Conservation (phyloP, 2,888 invertebrate species). For the Drosophila sordidula region DNA sequence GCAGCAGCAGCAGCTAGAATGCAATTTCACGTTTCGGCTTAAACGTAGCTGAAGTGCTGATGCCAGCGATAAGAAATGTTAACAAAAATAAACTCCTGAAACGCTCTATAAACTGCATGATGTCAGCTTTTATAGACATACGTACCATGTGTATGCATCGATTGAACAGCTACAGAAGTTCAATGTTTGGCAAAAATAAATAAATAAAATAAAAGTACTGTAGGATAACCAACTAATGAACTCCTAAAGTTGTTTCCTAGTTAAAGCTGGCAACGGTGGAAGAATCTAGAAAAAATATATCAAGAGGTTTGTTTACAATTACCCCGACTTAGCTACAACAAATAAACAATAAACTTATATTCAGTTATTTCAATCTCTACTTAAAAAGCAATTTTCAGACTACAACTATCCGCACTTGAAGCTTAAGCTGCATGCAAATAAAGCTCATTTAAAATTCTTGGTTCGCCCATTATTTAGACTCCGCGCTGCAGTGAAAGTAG, state of each 20-base stretch:
- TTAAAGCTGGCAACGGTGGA: no score
- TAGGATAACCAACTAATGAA: background rate
- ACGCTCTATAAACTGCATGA: constrained; percentile 30
- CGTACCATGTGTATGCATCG: constrained; percentile 1
- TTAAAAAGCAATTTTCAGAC: no score
- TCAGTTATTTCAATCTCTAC: no score
- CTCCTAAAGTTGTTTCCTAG: no score
- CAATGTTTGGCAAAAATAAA: background rate
- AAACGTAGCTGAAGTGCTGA: constrained; percentile 48
- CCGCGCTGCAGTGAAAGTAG: background rate
- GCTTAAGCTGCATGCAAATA: background rate
- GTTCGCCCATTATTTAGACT: background rate
- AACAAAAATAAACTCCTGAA: constrained; percentile 26
- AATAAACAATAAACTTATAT: no score
- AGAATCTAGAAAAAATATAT: no score
- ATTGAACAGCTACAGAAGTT: constrained; percentile 3
- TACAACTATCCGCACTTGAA: no score
- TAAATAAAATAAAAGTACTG: background rate
- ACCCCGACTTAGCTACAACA: no score
- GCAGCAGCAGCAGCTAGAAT: constrained; percentile 28
- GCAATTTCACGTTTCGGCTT: constrained; percentile 57
- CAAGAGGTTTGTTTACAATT: no score
- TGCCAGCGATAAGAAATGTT: constrained; percentile 48
- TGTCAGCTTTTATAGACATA: constrained; percentile 18
- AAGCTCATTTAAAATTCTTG: background rate